Conservation (phyloP, 2,113 vertebrate species). For the Tiliqua scincoides region DNA sequence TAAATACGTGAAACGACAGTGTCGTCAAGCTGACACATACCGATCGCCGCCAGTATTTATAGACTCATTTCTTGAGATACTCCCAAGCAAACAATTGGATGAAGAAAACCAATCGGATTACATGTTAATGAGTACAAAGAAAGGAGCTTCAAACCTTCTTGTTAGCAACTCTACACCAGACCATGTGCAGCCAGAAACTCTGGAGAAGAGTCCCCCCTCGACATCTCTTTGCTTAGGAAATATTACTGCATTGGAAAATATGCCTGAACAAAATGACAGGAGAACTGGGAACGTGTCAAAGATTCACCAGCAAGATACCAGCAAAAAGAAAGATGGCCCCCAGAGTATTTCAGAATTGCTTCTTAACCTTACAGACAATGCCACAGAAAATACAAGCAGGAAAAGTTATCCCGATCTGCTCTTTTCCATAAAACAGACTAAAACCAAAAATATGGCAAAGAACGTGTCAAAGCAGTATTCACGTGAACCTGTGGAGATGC, state of each 20-base stretch:
- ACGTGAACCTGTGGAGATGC: constrained; percentile 68
- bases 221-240: constrained; percentile 55
- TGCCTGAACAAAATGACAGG: constrained; percentile 30
- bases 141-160: constrained; percentile 19
- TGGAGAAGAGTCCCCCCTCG: constrained; percentile 16
- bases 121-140: constrained; percentile 30
- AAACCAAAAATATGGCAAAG: constrained; percentile 68
- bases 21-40: constrained; percentile 84
- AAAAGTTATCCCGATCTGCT: constrained; percentile 53
- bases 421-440: constrained; percentile 63
- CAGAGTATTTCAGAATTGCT: constrained; percentile 15
- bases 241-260: constrained; percentile 44
- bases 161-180: background rate
- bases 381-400: constrained; percentile 64
- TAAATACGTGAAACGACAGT: constrained; percentile 88
- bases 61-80: constrained; percentile 6
- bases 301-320: constrained; percentile 26
- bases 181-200: constrained; percentile 34
- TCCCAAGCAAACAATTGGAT: constrained; percentile 30
- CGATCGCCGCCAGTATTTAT: constrained; percentile 71
- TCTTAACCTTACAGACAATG: constrained; percentile 61
- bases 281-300: constrained; percentile 18
- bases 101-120: constrained; percentile 44
- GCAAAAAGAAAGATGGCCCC: constrained; percentile 43
- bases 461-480: constrained; percentile 60